Evolutionary conservation across 2,888 invertebrate genomes (phyloP), one percentile per base, ranked within the genome.

Genomic region (Scaptomyza cyrtandrae): DNA sequence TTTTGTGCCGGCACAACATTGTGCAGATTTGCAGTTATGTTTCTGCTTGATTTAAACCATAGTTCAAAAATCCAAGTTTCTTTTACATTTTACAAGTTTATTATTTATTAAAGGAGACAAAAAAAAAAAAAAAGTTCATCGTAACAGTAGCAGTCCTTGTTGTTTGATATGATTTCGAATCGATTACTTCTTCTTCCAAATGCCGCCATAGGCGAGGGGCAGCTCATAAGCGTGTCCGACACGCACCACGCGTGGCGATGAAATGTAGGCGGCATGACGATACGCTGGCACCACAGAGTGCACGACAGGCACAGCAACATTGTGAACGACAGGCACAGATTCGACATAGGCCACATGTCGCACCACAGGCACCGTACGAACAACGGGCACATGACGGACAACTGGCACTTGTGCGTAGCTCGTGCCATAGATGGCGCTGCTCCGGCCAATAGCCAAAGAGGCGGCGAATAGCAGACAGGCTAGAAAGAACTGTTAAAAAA

Each of bases 371-470:
- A 78, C 61, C 6, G 43, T 44, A 14, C 66, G 60, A 0, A 80
- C 50, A 4, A 80, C 72, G 16, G 65, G 46, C 9, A 79, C 64
- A 2, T 50, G 46, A 16, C 80, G 78, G n/a, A 78, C 62, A 10
- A 79, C 59, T 5, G 79, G 77, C 10, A 77, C 76, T 9, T 3
- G 72, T 27, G 73, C 73, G 19, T 72, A 77, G 50, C 71, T 54
- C 5, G 52, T 13, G n/a, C 76, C 76, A 58, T 75, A 71, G 71
- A 89, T 64, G 73, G 73, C 68, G 31, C 90, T 70, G 69, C 88
- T 71, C 46, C 85, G 86, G 58, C 65, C 82, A 39, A 86, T 60
- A 57, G 89, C 90, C 71, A 90, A 49, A 49, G 57, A 63, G 65
- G 73, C 73, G 55, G 76, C 88, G 46, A 87, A 41, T 60, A 87